Conservation (phyloP, 2,888 invertebrate species). For the Caenorhabditis wallacei region DNA sequence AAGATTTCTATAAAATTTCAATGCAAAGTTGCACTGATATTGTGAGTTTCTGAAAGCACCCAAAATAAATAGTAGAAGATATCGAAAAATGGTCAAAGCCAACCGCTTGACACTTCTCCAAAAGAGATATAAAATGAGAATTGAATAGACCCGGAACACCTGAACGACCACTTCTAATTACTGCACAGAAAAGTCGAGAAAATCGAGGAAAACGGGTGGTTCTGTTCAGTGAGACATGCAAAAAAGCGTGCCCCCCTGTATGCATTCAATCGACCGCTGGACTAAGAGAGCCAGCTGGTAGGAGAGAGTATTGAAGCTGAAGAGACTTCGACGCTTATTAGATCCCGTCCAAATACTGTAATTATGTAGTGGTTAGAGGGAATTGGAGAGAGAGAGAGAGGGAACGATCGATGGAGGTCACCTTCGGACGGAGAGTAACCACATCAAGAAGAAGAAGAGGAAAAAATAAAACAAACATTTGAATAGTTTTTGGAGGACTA, state of each 20-base stretch:
- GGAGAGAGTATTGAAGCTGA: constrained; percentile 28
- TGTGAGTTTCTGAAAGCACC: too few species aligned
- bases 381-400: not conserved
- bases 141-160: constrained; percentile 29
- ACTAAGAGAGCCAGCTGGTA: constrained; percentile 40
- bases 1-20: too few species aligned
- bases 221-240: constrained; percentile 58
- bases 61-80: too few species aligned
- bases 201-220: constrained; percentile 2
- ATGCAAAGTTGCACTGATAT: too few species aligned
- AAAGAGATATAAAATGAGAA: constrained; percentile 14
- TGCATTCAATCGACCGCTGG: constrained; percentile 6
- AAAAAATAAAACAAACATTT: constrained; percentile 48
- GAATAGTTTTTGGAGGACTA: constrained; percentile 49
- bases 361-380: constrained; percentile 37
- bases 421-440: constrained; percentile 1
- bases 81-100: not conserved
- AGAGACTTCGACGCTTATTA: constrained; percentile 56
- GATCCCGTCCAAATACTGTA: constrained; percentile 55
- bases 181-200: constrained; percentile 31
- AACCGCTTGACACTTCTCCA: not conserved
- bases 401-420: constrained; percentile 43
- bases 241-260: constrained; percentile 39
- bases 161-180: constrained; percentile 38
- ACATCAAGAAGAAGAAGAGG: constrained; percentile 19